A percentile compares a stretch with the other conserved stretches of the same genome.
Conservation (phyloP, 2,113 vertebrate genomes). For the Myotis brandtii region DNA sequence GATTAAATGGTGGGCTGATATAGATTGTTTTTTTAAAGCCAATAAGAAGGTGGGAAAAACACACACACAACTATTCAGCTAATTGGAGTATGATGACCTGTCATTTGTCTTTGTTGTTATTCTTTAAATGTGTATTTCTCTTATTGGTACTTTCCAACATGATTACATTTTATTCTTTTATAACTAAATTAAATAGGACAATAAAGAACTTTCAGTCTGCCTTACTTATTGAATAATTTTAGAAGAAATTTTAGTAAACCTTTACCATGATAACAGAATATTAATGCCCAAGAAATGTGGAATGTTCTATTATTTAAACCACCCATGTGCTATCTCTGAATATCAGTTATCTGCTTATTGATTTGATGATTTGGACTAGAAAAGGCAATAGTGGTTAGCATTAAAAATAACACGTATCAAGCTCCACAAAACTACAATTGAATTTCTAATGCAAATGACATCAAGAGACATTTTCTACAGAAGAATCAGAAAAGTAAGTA, state of each 20-base stretch:
- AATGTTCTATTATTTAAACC: conserved; percentile 47
- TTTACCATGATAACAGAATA: background rate
- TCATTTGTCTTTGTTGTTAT: background rate
- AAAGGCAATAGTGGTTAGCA: conserved; percentile 43
- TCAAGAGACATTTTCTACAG: background rate
- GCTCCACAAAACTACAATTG: conserved; percentile 1
- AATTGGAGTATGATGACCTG: background rate
- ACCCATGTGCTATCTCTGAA: background rate
- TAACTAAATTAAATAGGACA: conserved; percentile 28
- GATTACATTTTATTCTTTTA: background rate
- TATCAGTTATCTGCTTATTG: conserved; percentile 61
- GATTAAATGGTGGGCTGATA: conserved; percentile 66
- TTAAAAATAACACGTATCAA: conserved; percentile 43
- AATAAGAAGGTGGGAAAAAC: background rate
- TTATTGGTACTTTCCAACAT: background rate
- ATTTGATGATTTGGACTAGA: conserved; percentile 38
- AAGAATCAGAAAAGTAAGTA: conserved; percentile 54
- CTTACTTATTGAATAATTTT: conserved; percentile 68
- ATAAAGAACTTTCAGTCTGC: background rate
- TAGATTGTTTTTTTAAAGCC: background rate
- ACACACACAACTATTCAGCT: background rate
- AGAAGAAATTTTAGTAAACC: conserved; percentile 29
- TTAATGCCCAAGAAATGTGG: conserved; percentile 1
- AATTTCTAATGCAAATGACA: conserved; percentile 51
- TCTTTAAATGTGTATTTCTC: background rate